These are phyloP conservation scores for Tetragonisca angustula DNA, from an alignment of 2,888 invertebrate species.

Conservation along the genomic window DNA sequence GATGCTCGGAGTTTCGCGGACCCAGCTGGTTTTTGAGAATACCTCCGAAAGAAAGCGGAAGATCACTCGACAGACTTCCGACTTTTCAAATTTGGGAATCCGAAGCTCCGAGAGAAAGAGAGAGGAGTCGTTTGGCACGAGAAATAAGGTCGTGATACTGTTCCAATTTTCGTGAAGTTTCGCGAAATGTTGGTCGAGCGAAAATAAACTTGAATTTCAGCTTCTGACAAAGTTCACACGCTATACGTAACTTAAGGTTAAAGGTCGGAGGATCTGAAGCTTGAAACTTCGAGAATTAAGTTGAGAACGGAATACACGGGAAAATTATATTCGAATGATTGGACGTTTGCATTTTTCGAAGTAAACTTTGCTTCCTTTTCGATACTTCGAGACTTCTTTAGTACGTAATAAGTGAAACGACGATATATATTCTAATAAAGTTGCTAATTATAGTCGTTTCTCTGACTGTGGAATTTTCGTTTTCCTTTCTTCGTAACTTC, in stretches of 20 bases:
- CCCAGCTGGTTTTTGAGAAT: slow-evolving; percentile 2
- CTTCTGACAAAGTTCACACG: neutral
- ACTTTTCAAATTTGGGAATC: neutral
- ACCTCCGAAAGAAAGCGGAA: neutral
- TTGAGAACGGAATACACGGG: neutral
- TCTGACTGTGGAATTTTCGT: no score
- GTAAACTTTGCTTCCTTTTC: no score
- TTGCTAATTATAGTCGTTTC: no score
- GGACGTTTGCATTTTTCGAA: neutral
- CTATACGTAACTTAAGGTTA: neutral
- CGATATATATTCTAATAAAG: no score
- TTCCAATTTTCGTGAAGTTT: neutral
- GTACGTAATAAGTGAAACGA: no score
- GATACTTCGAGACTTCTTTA: no score
- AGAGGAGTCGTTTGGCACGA: neutral
- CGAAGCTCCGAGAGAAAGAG: neutral
- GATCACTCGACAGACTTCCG: neutral
- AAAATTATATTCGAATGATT: neutral
- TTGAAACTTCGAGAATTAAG: neutral
- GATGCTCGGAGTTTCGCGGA: neutral
- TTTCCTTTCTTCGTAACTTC: no score
- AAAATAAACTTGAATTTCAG: neutral
- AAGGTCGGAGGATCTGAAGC: neutral
- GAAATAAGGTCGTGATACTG: neutral
- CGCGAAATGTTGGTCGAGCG: neutral